Conservation (phyloP, 2,113 vertebrate species). For the Vimba vimba region DNA sequence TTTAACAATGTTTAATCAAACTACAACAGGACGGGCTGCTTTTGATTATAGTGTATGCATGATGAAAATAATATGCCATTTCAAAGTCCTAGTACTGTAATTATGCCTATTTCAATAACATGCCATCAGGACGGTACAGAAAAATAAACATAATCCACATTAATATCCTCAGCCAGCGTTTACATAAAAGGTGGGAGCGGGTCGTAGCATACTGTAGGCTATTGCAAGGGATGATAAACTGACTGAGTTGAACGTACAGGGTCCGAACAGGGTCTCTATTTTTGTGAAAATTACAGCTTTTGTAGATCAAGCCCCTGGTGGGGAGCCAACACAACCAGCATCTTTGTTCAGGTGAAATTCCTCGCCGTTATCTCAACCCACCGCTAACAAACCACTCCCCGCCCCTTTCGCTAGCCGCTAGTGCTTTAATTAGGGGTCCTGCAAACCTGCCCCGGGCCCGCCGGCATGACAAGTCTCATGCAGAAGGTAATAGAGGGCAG, state of each 20-base stretch:
- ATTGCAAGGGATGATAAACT: neutral
- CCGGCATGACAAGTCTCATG: neutral
- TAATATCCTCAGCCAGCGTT: conserved; percentile 28
- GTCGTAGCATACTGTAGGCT: neutral
- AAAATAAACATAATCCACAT: conserved; percentile 42
- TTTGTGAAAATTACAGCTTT: conserved; percentile 52
- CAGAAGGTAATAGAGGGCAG: neutral
- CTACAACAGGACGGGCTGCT: neutral
- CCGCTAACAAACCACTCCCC: neutral
- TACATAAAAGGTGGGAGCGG: conserved; percentile 21
- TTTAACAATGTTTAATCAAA: conserved; percentile 56
- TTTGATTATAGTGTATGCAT: conserved; percentile 48
- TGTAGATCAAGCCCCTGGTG: conserved; percentile 56
- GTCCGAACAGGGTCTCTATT: conserved; percentile 49
- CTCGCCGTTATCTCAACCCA: conserved; percentile 44
- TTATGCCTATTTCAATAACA: conserved; percentile 47
- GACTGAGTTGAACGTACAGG: neutral
- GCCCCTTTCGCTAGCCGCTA: conserved; percentile 17
- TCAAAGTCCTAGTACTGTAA: conserved; percentile 34
- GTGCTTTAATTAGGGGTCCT: conserved; percentile 55
- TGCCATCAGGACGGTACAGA: conserved; percentile 2
- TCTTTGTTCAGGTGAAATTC: conserved; percentile 64
- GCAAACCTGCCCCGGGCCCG: conserved; percentile 1
- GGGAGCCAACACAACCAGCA: conserved; percentile 49
- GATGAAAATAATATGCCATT: conserved; percentile 45